A percentile compares a stretch with the other conserved stretches of the same genome.
Conservation (phyloP, 2,797 vertebrate species). For the Clarias fuscus region DNA sequence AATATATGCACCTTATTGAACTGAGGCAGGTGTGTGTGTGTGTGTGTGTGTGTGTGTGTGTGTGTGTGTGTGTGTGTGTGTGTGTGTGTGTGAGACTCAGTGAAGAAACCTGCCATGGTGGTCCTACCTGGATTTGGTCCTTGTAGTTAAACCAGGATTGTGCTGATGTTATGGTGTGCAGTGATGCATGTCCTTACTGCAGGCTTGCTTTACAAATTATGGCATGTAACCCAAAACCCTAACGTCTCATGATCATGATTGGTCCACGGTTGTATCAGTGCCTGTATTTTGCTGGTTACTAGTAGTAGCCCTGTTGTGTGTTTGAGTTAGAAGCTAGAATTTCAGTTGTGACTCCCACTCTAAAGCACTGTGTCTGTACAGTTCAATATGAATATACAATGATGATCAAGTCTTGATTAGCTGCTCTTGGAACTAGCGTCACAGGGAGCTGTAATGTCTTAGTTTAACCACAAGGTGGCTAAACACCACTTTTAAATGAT, state of each 20-base stretch:
- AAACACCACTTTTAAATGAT: constrained; percentile 27
- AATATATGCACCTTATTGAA: constrained; percentile 13
- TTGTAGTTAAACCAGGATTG: background rate
- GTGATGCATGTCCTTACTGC: constrained; percentile 6
- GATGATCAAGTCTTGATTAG: constrained; percentile 2
- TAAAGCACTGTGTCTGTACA: background rate
- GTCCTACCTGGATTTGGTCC: constrained; percentile 6
- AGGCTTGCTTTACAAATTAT: background rate
- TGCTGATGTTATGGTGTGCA: constrained; percentile 1
- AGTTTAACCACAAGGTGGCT: constrained; percentile 44
- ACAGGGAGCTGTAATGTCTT: constrained; percentile 32
- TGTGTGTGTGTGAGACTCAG: background rate
- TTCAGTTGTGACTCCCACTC: constrained; percentile 16
- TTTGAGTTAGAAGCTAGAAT: background rate
- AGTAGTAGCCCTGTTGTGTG: constrained; percentile 39
- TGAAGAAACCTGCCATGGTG: background rate
- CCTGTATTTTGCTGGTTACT: constrained; percentile 46
- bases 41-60: background rate
- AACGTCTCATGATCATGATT: constrained; percentile 13
- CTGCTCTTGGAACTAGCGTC: constrained; percentile 34
- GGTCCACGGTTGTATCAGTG: constrained; percentile 32
- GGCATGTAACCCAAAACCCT: background rate
- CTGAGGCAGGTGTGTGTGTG: constrained; percentile 1
- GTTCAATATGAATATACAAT: background rate
- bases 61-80: background rate